Conservation (phyloP, 1,140 invertebrate genomes). For the Harpegnathos saltator region DNA sequence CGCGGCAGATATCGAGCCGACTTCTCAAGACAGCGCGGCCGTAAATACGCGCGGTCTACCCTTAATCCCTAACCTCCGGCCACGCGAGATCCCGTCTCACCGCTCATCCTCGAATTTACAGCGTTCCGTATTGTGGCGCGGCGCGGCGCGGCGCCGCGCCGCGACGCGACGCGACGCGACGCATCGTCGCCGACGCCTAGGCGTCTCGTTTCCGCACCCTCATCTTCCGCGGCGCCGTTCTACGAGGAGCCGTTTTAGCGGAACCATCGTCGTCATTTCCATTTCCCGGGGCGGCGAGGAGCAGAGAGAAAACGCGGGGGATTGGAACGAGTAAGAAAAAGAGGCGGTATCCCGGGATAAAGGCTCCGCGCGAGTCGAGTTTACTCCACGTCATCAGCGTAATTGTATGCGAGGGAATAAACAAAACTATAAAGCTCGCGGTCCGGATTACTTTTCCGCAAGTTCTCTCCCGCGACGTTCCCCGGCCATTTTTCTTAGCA, state of each 20-base stretch:
- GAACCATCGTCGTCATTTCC: slow-evolving; percentile 34
- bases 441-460: slow-evolving; percentile 75
- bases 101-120: slow-evolving; percentile 62
- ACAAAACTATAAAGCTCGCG: slow-evolving; percentile 76
- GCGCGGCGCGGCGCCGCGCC: slow-evolving; percentile 27
- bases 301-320: slow-evolving; percentile 35
- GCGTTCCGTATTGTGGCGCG: neutral
- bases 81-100: slow-evolving; percentile 12
- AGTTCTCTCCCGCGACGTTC: slow-evolving; percentile 54
- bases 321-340: neutral
- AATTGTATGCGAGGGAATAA: slow-evolving; percentile 77
- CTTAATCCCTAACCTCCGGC: slow-evolving; percentile 44
- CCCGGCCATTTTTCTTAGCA: neutral
- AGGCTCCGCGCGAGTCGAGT: slow-evolving; percentile 50
- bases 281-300: slow-evolving; percentile 11
- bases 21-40: slow-evolving; percentile 37
- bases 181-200: slow-evolving; percentile 10
- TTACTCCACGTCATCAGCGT: slow-evolving; percentile 75
- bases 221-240: slow-evolving; percentile 63
- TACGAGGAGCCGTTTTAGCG: slow-evolving; percentile 58
- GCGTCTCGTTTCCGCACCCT: slow-evolving; percentile 67
- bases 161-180: too few relatives aligned
- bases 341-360: slow-evolving; percentile 33
- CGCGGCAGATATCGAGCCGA: slow-evolving; percentile 21
- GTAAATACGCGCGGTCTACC: slow-evolving; percentile 26